Base-by-base conservation (phyloP, 2,113 vertebrate species). In the Columba janthina region DNA sequence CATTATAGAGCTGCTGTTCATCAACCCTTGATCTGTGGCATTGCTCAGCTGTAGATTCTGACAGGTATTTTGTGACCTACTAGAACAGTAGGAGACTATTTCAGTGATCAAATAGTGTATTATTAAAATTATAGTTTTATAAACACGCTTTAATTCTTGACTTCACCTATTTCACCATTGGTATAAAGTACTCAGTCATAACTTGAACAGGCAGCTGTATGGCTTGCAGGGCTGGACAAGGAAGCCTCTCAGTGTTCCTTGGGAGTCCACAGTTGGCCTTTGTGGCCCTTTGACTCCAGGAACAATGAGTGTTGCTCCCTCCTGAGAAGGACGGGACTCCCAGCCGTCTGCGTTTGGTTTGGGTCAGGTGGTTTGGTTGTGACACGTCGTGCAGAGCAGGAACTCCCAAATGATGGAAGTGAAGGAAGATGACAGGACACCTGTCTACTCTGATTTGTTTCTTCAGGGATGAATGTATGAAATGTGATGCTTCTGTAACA, bases 401-500 rank as follows among this genome's bases (percentile, higher is more conserved):
- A 70, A 3, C 15, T 46, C 42, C 22, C 36, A n/a, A n/a, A n/a
- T 34, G 32, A 16, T 5, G 22, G 77, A 40, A 57, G 54, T 1
- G n/a, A 79, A 62, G 42, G 79, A 66, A 64, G 67, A 57, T 31
- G 7, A 54, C 28, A 57, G 14, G 72, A 40, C 51, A 38, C 38
- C 21, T 4, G 11, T 60, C 77, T 74, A 6, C 53, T 26, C 29
- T 10, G 66, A 22, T 90, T 74, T 56, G 29, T 57, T 73, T 74
- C 88, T 95, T 91, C 82, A 89, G 85, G 82, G 85, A 62, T 57
- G 58, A 90, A 80, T 53, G 46, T 86, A n/a, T 53, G 81, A 74
- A 57, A 89, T 20, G 79, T 40, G 85, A 69, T 44, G 34, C 51
- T 83, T 69, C 76, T 1, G 2, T 61, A 36, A 36, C 0, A 4